These are phyloP conservation scores for Morpho helenor DNA, from an alignment of 2,888 invertebrate genomes.

Conservation along the genomic window DNA sequence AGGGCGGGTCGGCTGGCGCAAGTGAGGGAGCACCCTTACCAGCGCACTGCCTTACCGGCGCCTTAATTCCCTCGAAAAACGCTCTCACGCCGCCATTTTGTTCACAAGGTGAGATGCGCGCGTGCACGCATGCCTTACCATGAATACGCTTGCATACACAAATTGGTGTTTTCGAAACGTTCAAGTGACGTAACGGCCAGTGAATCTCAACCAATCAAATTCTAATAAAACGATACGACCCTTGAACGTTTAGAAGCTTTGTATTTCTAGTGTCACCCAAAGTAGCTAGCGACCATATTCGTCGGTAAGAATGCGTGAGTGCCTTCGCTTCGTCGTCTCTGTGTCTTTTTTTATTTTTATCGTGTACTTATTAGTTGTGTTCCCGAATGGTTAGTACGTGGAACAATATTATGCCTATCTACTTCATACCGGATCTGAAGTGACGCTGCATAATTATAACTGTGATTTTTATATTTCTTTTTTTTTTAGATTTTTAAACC, in stretches of 20 bases:
- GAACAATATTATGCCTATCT: slow-evolving; percentile 51
- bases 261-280: slow-evolving; percentile 4
- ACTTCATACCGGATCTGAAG: slow-evolving; percentile 71
- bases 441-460: slow-evolving; percentile 78
- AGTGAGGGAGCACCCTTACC: slow-evolving; percentile 98
- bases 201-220: slow-evolving; percentile 17
- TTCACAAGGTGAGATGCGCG: slow-evolving; percentile 77
- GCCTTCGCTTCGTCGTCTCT: slow-evolving; percentile 72
- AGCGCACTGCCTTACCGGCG: slow-evolving; percentile 90
- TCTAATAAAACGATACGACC: slow-evolving; percentile 19
- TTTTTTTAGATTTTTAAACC: slow-evolving; percentile 69
- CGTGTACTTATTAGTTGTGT: slow-evolving; percentile 75
- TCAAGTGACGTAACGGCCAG: slow-evolving; percentile 9
- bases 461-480: slow-evolving; percentile 77
- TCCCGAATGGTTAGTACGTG: slow-evolving; percentile 56
- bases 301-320: slow-evolving; percentile 56
- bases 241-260: slow-evolving; percentile 32
- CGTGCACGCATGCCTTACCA: slow-evolving; percentile 55
- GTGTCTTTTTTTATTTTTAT: slow-evolving; percentile 62
- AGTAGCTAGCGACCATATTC: slow-evolving; percentile 34
- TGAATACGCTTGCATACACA: slow-evolving; percentile 49
- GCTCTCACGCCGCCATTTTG: slow-evolving; percentile 76
- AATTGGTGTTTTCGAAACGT: slow-evolving; percentile 11
- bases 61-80: slow-evolving; percentile 78
- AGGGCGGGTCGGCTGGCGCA: slow-evolving; percentile 91